Evolutionary conservation across 2,888 invertebrate species (phyloP), one percentile per base, ranked within the genome.

Genomic region (Drosophila prostipennis): DNA sequence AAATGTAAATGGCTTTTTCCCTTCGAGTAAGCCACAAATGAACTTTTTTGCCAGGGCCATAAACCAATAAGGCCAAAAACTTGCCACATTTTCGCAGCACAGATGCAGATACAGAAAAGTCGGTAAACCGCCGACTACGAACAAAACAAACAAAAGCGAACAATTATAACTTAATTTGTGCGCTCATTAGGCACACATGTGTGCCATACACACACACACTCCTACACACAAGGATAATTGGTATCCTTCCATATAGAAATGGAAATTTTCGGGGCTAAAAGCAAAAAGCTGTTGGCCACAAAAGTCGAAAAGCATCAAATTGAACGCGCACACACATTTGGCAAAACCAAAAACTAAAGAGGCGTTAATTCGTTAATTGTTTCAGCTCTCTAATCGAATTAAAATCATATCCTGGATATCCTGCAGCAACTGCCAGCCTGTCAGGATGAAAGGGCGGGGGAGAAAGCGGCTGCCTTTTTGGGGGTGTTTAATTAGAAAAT

Each of bases 341-440:
- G 46, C 42, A 36, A 36, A 53, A 78, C 51, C 42, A 36, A 53
- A 79, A 79, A 79, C 88, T 88, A 89, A 91, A 90, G 89, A 91
- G 91, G 91, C 91, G 91, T 91, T 91, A 91, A 90, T 90, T 86
- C 89, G 90, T 91, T 92, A 92, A 92, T 91, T 91, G 92, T 90
- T 92, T 89, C 88, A 85, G 90, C 90, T 69, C 82, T 81, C 89
- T 91, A 92, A 91, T 91, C 91, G 91, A 91, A 92, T 91, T 91
- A 92, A 91, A 91, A 90, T 90, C 90, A 89, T 84, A 90, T 83
- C 79, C 87, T 80, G 77, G 73, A 88, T 84, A 90, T 83, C 79
- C 88, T 80, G 76, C 76, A 88, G 83, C 80, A 54, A 26, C 67
- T 60, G 64, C 54, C 64, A 68, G 69, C n/a, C 54, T 42, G 58